Base-by-base conservation (phyloP, 2,888 invertebrate genomes). In the Ischnura elegans region DNA sequence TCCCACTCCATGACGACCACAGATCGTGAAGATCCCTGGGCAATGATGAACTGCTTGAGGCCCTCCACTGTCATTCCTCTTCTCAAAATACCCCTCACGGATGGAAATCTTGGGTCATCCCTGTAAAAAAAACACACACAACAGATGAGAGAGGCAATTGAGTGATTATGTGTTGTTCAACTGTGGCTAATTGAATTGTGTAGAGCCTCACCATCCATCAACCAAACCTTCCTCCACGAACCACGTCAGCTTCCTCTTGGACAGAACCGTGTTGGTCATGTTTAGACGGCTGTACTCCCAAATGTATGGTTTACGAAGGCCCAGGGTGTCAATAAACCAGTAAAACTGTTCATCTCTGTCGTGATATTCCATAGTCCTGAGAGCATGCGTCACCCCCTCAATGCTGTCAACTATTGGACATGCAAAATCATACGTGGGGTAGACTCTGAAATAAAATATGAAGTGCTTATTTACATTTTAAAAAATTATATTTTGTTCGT, bases 1-100 rank as follows among this genome's bases (percentile, higher is more conserved):
- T 99, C 99, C 99, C 99, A 99, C 96, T 99, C 99, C 99, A 99
- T 99, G 96, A 99, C 99, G 3, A 99, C 99, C 13, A 99, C 99
- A 0, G 99, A 98, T 94, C 98, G 97, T 93, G 99, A 99, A 90
- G 99, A 99, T 93, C 99, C 99, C 97, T 99, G 99, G 25, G 99
- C 99, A 94, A 99, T 98, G 94, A 99, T 99, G 96, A 99, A 99
- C 96, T 99, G 99, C 95, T 98, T 98, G 93, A 99, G 96, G 0
- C 99, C 99, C 95, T 99, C 99, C 85, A 99, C 99, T 0, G 99
- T 99, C 98, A 99, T 98, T 46, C 99, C 99, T 94, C 99, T 97
- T 25, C 99, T 97, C 66, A 99, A 96, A 93, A 99, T 98, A 21
- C 99, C 99, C 94, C 99, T 97, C 0, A 99, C 99, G 0, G 99